Base-by-base conservation (phyloP, 1,140 invertebrate genomes). In the Procambarus virginalis region DNA sequence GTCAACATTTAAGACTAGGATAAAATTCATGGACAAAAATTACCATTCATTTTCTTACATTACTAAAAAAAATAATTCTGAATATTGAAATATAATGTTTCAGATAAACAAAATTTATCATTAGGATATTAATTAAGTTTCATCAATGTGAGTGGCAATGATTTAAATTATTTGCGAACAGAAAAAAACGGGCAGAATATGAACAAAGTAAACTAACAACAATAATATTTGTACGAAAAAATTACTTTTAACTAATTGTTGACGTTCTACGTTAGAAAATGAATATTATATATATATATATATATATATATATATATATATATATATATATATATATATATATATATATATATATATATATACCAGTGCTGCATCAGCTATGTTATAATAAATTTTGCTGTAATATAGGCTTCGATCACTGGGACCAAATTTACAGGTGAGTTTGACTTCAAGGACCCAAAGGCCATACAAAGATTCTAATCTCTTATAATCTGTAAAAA, bases 401-500 rank as follows among this genome's bases (percentile, higher is more conserved):
- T 73, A 73, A 2, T 20, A 34, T 73, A 34, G 0, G 5, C 9
- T 34, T 3, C 68, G 5, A 73, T 6, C 22, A 34, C 10, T 8
- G 68, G 68, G 68, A 73, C n/a, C 64, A 34, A 73, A 73, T 34
- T 73, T 3, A 73, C 2, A n/a, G 60, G 12, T 14, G 5, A 34
- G 8, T 22, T 34, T 68, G 22, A 34, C 68, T 73, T 73, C 22
- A 73, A 73, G 2, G 22, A 73, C 68, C 68, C n/a, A 73, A 73
- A n/a, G 22, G 14, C 34, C 34, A 73, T 73, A 73, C 5, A 34
- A 73, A 22, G n/a, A 20, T 73, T 34, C 68, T 73, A 73, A 73
- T 73, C 22, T 73, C 68, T 73, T 73, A 34, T 34, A 73, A 22
- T 73, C n/a, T 73, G 68, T 73, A 73, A 73, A 73, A 73, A 73